These are phyloP conservation scores for Meloidogyne floridensis DNA, from an alignment of 1,140 invertebrate genomes.

Conservation along the genomic window DNA sequence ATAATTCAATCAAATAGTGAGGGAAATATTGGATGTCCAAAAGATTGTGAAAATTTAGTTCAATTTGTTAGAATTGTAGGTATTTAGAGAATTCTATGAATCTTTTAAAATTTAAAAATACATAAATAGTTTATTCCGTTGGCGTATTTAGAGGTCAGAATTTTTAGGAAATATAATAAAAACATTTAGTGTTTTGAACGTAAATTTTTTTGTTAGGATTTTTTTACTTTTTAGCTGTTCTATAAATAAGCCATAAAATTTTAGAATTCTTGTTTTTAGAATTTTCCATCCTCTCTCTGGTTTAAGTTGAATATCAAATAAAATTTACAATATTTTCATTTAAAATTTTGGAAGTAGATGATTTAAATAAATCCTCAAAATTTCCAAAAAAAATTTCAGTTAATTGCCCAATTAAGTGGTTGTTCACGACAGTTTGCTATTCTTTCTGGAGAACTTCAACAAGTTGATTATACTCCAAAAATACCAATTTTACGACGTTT, in stretches of 20 bases:
- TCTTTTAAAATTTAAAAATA: neutral
- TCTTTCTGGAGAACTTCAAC: conserved; percentile 32
- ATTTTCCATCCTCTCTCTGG: too few relatives aligned
- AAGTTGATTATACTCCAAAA: neutral
- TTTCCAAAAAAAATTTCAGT: neutral
- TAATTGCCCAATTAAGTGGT: conserved; percentile 15
- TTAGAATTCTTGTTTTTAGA: too few relatives aligned
- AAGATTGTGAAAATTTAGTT: conserved; percentile 29
- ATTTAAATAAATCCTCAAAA: too few relatives aligned
- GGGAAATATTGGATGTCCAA: conserved; percentile 9
- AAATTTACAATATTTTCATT: too few relatives aligned
- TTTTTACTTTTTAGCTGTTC: neutral
- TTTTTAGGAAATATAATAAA: too few relatives aligned
- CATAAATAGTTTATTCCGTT: too few relatives aligned
- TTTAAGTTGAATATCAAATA: too few relatives aligned
- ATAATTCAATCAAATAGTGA: conserved; percentile 40
- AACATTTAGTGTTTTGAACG: too few relatives aligned
- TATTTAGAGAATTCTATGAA: neutral
- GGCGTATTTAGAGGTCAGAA: too few relatives aligned
- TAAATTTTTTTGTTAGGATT: too few relatives aligned
- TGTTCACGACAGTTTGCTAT: conserved; percentile 30
- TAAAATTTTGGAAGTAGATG: too few relatives aligned
- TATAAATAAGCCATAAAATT: too few relatives aligned
- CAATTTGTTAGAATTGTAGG: conserved; percentile 23
- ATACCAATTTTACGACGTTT: conserved; percentile 42